Percentiles rank a stretch among this genome's conserved stretches.
Evolutionary conservation across 1,140 invertebrate genomes (phyloP).

Genomic region (Pteromalus puparum): DNA sequence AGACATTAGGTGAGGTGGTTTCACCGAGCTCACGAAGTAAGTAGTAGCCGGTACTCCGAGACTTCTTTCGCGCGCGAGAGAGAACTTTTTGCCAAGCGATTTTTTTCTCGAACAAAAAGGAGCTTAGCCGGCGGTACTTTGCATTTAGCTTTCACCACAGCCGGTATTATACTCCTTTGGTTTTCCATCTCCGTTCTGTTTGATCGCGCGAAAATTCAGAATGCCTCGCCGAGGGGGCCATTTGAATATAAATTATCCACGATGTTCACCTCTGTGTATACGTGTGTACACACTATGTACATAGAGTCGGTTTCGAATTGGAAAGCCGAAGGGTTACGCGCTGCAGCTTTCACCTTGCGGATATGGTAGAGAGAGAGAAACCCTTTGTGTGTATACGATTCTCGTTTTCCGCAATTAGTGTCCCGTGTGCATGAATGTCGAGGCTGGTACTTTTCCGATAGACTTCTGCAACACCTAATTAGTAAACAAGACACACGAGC

Average conservation of each 20-base stretch:
- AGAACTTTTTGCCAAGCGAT: background rate
- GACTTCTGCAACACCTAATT: background rate
- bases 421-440: background rate
- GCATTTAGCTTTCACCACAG: slow-evolving; percentile 38
- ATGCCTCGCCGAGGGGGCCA: slow-evolving; percentile 10
- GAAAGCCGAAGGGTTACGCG: slow-evolving; percentile 37
- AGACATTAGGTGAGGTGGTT: background rate
- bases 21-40: background rate
- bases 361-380: background rate
- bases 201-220: slow-evolving; percentile 43
- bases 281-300: background rate
- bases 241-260: slow-evolving; percentile 42
- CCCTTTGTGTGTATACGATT: slow-evolving; percentile 19
- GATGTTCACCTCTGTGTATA: background rate
- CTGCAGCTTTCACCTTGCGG: slow-evolving; percentile 7
- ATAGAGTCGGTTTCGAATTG: slow-evolving; percentile 23
- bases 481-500: background rate
- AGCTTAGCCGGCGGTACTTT: background rate
- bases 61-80: background rate
- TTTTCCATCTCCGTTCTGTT: background rate
- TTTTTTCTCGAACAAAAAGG: slow-evolving; percentile 2
- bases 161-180: background rate
- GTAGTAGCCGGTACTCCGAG: background rate
- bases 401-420: background rate
- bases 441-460: background rate